These are phyloP conservation scores for Heteropelma amictum DNA, from an alignment of 2,888 invertebrate species.

Conservation along the genomic window DNA sequence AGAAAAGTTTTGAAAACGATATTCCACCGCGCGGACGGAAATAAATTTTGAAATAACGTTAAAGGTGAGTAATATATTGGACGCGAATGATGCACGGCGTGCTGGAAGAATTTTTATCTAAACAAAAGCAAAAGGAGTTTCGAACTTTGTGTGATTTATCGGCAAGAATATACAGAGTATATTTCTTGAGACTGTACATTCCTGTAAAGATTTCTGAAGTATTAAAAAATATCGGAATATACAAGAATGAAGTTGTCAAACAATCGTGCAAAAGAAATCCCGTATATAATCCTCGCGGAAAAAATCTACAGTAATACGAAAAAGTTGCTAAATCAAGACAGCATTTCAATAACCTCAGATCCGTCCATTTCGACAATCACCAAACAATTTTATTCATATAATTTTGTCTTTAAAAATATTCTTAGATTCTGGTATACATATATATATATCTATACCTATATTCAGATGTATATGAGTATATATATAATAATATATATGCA, in stretches of 20 bases:
- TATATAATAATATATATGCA: too few relatives aligned
- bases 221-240: not conserved
- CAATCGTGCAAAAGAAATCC: not conserved
- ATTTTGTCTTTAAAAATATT: slow-evolving; percentile 34
- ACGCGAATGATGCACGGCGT: too few relatives aligned
- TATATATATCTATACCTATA: not conserved
- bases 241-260: not conserved
- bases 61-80: too few relatives aligned
- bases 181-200: slow-evolving; percentile 53
- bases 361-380: not conserved
- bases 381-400: slow-evolving; percentile 5
- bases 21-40: too few relatives aligned
- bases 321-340: not conserved
- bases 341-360: not conserved
- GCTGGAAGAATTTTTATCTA: too few relatives aligned
- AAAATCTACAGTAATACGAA: not conserved
- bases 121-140: too few relatives aligned
- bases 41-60: too few relatives aligned
- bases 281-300: not conserved
- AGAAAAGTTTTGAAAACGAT: too few relatives aligned
- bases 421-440: slow-evolving; percentile 7
- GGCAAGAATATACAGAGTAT: slow-evolving; percentile 9
- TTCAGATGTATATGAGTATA: not conserved
- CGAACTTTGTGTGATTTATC: too few relatives aligned
- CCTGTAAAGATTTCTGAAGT: slow-evolving; percentile 45